Conservation (phyloP, 2,888 invertebrate genomes). For the Strigamia transsilvanica region DNA sequence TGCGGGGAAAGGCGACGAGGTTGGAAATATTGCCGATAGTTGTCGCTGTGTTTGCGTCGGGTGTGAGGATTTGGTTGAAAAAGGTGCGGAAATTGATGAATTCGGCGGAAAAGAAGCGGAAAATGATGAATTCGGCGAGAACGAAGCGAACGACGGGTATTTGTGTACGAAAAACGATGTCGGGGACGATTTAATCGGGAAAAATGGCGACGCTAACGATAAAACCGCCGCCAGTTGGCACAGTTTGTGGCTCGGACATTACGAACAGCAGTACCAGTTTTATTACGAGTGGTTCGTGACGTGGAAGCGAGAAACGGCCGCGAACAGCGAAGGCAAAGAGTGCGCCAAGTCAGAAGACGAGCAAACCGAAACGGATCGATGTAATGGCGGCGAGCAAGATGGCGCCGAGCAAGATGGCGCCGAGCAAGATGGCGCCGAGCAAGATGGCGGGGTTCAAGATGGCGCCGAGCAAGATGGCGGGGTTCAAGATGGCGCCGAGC, state of each 20-base stretch:
- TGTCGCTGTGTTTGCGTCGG: too few relatives aligned
- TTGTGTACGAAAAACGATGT: neutral
- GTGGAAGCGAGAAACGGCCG: neutral
- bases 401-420: neutral
- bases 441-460: neutral
- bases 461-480: neutral
- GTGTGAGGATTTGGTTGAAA: too few relatives aligned
- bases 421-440: too few relatives aligned
- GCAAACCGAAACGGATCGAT: neutral
- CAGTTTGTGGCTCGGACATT: conserved; percentile 26
- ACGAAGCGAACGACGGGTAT: too few relatives aligned
- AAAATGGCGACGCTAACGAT: neutral
- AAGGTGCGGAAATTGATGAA: too few relatives aligned
- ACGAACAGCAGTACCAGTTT: conserved; percentile 18
- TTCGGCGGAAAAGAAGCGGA: too few relatives aligned
- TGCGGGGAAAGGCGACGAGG: too few relatives aligned
- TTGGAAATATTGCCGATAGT: too few relatives aligned
- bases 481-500: neutral
- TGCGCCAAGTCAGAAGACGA: neutral
- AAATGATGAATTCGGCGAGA: too few relatives aligned
- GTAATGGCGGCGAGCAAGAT: neutral
- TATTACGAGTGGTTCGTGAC: conserved; percentile 21
- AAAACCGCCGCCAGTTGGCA: neutral
- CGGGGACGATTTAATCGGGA: neutral
- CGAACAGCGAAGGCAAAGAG: neutral